A percentile compares a stretch with the other conserved stretches of the same genome.
phyloP scores from a whole-genome alignment of 2,113 vertebrate species.

The Corydoras sp. region DNA sequence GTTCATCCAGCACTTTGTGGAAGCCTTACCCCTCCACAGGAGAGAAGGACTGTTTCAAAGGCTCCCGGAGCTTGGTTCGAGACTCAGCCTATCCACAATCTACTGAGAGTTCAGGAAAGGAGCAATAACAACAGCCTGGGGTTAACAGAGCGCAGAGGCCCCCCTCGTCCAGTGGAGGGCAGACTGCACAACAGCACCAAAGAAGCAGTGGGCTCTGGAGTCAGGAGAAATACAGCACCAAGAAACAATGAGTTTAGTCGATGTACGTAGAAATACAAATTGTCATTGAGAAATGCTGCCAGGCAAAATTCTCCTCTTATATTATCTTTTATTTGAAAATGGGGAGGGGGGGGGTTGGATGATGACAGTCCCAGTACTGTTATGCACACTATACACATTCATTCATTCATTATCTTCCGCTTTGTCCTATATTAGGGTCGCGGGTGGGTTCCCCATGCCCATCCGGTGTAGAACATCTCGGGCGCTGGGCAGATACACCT shows the following conservation, averaged over 20 bases:
- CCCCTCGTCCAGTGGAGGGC: conserved; percentile 47
- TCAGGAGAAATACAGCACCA: conserved; percentile 54
- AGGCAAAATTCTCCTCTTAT: no score
- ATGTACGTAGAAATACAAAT: conserved; percentile 41
- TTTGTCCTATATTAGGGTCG: no score
- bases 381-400: no score
- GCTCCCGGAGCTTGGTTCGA: conserved; percentile 58
- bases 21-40: conserved; percentile 57
- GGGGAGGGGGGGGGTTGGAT: no score
- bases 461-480: no score
- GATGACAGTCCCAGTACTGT: no score
- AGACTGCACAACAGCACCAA: conserved; percentile 51
- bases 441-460: no score
- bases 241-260: conserved; percentile 58
- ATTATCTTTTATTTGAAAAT: no score
- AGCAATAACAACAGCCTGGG: conserved; percentile 58
- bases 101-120: conserved; percentile 59
- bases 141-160: conserved; percentile 50
- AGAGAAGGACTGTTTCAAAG: conserved; percentile 48
- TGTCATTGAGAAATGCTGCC: no score
- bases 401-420: no score
- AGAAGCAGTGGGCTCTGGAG: conserved; percentile 39
- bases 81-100: conserved; percentile 55
- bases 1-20: conserved; percentile 76
- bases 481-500: no score